Evolutionary conservation across 2,888 invertebrate genomes (phyloP).

Genomic region (Oscheius sp.): DNA sequence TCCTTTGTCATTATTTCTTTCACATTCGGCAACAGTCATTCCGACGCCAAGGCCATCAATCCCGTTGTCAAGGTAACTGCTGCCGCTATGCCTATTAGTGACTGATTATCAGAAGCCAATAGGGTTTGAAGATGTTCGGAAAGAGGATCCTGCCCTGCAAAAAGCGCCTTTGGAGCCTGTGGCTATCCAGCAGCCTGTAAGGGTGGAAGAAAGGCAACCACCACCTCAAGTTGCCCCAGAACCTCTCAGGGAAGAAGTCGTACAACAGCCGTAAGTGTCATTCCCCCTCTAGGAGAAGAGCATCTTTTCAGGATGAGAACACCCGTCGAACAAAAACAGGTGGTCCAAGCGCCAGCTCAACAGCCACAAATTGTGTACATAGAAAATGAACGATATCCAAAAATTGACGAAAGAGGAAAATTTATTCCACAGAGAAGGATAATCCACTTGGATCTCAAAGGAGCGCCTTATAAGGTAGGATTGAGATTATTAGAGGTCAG

Average conservation of each 20-base stretch:
- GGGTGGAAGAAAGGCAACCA: constrained; percentile 1
- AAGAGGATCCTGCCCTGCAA: too few relatives aligned
- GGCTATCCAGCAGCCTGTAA: not conserved
- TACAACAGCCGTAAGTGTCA: not conserved
- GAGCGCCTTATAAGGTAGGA: constrained; percentile 67
- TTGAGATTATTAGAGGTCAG: not conserved
- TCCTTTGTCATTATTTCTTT: constrained; percentile 22
- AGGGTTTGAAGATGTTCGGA: not conserved
- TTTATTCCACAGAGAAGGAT: constrained; percentile 76
- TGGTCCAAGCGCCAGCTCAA: not conserved
- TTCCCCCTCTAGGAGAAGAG: not conserved
- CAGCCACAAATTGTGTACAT: constrained; percentile 9
- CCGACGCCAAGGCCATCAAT: constrained; percentile 22
- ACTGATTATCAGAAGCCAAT: not conserved
- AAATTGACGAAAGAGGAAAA: constrained; percentile 57
- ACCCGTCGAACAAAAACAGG: not conserved
- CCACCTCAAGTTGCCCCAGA: not conserved
- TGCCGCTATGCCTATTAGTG: too few relatives aligned
- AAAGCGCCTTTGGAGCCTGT: too few relatives aligned
- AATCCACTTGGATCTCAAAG: constrained; percentile 86
- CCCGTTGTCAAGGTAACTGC: not conserved
- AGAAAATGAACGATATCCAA: constrained; percentile 60
- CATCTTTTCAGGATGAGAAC: not conserved
- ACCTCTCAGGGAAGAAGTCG: not conserved
- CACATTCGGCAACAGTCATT: constrained; percentile 10